Percentiles rank a stretch among this genome's conserved stretches.
phyloP scores from a whole-genome alignment of 2,797 vertebrate species.

The Neosalanx taihuensis region DNA sequence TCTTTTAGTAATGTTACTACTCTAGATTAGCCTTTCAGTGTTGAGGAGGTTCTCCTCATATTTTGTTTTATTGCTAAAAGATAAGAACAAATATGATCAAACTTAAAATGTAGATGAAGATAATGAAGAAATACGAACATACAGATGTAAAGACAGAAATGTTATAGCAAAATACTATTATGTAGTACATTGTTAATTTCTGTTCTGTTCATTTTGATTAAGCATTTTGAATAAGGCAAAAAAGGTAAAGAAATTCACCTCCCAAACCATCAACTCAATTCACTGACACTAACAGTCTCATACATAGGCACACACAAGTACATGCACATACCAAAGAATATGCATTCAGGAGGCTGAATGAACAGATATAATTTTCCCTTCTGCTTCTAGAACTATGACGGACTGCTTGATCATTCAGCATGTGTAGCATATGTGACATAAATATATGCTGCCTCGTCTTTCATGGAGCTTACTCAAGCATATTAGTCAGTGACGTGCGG shows the following conservation, averaged over 20 bases:
- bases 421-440: background rate
- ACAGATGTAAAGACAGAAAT: background rate
- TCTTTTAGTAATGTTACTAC: too few relatives aligned
- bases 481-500: background rate
- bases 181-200: background rate
- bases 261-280: too few relatives aligned
- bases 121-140: too few relatives aligned
- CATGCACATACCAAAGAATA: slow-evolving; percentile 21
- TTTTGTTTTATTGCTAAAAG: background rate
- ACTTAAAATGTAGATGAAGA: too few relatives aligned
- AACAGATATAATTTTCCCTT: background rate
- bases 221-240: too few relatives aligned
- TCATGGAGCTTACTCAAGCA: background rate
- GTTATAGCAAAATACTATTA: background rate
- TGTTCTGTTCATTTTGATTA: background rate
- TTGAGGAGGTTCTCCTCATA: background rate
- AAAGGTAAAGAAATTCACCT: too few relatives aligned
- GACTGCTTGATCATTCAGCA: background rate
- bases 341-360: slow-evolving; percentile 4
- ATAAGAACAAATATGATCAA: background rate
- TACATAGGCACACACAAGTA: background rate
- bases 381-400: background rate
- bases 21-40: too few relatives aligned
- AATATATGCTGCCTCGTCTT: background rate
- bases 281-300: too few relatives aligned